phyloP scores from a whole-genome alignment of 2,888 invertebrate species.

The Tenthredo mesomela region DNA sequence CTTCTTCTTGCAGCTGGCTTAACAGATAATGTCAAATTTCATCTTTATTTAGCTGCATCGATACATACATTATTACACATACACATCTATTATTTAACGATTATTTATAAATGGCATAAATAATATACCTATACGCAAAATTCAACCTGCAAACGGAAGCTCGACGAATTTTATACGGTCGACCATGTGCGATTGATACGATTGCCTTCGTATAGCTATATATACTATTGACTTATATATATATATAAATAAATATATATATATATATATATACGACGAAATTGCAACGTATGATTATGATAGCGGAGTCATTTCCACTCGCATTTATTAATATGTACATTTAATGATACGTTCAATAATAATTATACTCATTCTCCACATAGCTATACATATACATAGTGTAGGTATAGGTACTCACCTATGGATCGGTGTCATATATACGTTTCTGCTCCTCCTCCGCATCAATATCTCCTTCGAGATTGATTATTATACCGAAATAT shows the following conservation, averaged over 20 bases:
- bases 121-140: background rate
- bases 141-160: background rate
- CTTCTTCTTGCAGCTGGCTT: background rate
- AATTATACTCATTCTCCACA: background rate
- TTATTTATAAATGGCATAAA: background rate
- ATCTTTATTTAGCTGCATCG: background rate
- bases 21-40: background rate
- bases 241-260: slow-evolving; percentile 5
- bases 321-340: background rate
- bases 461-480: background rate
- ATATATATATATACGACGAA: background rate
- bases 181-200: slow-evolving; percentile 1
- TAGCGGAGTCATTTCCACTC: background rate
- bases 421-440: background rate
- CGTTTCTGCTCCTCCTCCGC: background rate
- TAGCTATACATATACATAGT: background rate
- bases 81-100: background rate
- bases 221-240: background rate
- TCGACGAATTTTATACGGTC: slow-evolving; percentile 11
- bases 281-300: background rate
- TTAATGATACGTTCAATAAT: background rate
- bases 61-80: background rate
- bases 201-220: slow-evolving; percentile 13
- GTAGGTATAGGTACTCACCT: background rate
- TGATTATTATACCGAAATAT: background rate